phyloP scores from a whole-genome alignment of 2,888 invertebrate species.

The Meta bourneti region DNA sequence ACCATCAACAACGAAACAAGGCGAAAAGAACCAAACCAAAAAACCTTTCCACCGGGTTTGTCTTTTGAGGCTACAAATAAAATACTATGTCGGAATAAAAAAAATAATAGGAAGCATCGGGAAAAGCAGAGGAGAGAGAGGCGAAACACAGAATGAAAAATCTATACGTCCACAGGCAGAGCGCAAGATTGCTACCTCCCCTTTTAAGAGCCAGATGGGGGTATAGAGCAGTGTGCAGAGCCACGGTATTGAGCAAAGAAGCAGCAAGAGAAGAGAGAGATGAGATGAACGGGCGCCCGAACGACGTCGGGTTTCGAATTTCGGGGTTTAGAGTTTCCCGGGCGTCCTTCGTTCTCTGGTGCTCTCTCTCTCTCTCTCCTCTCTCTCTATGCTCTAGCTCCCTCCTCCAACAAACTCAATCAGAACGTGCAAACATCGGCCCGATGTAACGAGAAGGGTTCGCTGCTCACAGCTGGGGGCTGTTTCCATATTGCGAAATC shows the following conservation, averaged over 20 bases:
- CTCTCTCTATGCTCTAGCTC: neutral
- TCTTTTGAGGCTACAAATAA: neutral
- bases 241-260: neutral
- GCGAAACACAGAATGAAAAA: slow-evolving; percentile 17
- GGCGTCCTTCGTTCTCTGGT: slow-evolving; percentile 14
- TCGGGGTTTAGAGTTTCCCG: slow-evolving; percentile 54
- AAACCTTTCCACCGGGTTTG: too few relatives aligned
- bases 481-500: slow-evolving; percentile 21
- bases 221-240: neutral
- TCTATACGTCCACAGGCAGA: neutral
- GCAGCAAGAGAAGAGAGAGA: slow-evolving; percentile 21
- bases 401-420: slow-evolving; percentile 71
- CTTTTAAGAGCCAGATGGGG: slow-evolving; percentile 18
- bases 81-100: neutral
- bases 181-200: slow-evolving; percentile 33
- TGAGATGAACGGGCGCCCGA: slow-evolving; percentile 60
- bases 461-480: slow-evolving; percentile 20
- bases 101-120: neutral
- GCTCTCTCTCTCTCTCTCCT: neutral
- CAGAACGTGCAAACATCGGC: slow-evolving; percentile 74
- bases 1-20: neutral
- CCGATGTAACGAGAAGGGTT: slow-evolving; percentile 66
- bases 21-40: neutral
- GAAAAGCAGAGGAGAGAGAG: neutral
- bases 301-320: slow-evolving; percentile 65